Conservation (phyloP, 35 echinoderm and acorn worm genomes). For the Apostichopus japonicus region DNA sequence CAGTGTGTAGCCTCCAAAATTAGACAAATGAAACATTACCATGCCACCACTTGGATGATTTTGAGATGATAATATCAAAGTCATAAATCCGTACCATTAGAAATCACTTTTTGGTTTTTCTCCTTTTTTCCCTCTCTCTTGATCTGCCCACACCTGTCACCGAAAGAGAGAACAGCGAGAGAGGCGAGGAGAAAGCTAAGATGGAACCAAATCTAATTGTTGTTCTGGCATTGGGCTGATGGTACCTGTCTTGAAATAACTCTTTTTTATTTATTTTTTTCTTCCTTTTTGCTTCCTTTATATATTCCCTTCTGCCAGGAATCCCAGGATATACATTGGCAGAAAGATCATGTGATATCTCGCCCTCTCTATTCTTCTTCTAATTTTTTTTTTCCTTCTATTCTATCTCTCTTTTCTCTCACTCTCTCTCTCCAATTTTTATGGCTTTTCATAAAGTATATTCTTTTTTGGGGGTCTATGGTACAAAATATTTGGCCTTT, state of each 20-base stretch:
- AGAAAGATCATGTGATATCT: neutral
- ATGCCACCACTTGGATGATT: neutral
- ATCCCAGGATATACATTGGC: neutral
- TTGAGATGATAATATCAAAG: constrained; percentile 10
- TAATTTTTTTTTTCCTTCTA: neutral
- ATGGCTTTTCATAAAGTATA: neutral
- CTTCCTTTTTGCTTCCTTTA: too few relatives aligned
- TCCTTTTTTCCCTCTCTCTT: neutral
- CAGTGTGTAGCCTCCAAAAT: neutral
- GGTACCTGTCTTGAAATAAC: neutral
- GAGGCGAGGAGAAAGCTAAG: neutral
- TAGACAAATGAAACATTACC: constrained; percentile 1
- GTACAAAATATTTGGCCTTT: too few relatives aligned
- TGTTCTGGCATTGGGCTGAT: neutral
- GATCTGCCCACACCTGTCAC: neutral
- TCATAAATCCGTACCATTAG: constrained; percentile 4
- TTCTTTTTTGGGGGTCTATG: too few relatives aligned
- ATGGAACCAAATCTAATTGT: constrained; percentile 2
- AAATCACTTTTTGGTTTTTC: neutral
- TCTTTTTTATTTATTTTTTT: neutral
- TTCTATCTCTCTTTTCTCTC: neutral
- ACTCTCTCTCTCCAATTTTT: neutral
- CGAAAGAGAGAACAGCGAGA: neutral
- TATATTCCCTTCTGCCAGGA: neutral
- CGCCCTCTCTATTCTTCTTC: neutral